phyloP scores from a whole-genome alignment of 1,140 invertebrate genomes.

The Penaeus vannamei region DNA sequence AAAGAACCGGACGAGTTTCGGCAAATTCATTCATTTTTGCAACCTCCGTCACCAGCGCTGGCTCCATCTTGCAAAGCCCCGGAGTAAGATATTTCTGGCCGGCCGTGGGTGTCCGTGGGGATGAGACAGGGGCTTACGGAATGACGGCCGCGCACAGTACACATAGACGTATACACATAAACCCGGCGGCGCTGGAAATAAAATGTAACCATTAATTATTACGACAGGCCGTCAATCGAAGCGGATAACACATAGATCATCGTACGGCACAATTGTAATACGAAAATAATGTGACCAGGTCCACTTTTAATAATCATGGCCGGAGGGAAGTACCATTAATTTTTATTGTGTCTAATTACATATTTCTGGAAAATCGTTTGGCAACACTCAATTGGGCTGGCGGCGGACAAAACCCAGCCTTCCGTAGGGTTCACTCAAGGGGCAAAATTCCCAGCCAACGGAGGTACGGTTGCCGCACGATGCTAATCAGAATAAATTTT shows the following conservation, averaged over 20 bases:
- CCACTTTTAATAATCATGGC: conserved; percentile 65
- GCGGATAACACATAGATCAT: conserved; percentile 61
- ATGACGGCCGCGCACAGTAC: conserved; percentile 36
- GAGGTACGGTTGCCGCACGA: conserved; percentile 63
- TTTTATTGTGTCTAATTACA: conserved; percentile 66
- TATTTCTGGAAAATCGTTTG: conserved; percentile 65
- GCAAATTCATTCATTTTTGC: too few species aligned
- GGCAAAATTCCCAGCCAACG: conserved; percentile 54
- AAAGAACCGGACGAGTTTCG: too few species aligned
- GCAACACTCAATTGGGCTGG: conserved; percentile 60
- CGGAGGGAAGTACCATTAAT: conserved; percentile 64
- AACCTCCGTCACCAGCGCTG: too few species aligned
- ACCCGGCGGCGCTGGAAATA: too few species aligned
- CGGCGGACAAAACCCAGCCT: conserved; percentile 54
- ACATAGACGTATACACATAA: conserved; percentile 22
- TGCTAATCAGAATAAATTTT: conserved; percentile 66
- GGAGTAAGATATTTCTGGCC: too few species aligned
- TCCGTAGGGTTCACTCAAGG: conserved; percentile 50
- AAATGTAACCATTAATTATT: conserved; percentile 47
- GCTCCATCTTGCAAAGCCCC: too few species aligned
- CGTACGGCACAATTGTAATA: conserved; percentile 61
- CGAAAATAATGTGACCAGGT: conserved; percentile 63
- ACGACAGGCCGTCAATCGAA: conserved; percentile 57
- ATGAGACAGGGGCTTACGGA: conserved; percentile 3
- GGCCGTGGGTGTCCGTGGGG: too few species aligned